These are phyloP conservation scores for Cerceris rybyensis DNA, from an alignment of 2,888 invertebrate genomes.

Conservation along the genomic window DNA sequence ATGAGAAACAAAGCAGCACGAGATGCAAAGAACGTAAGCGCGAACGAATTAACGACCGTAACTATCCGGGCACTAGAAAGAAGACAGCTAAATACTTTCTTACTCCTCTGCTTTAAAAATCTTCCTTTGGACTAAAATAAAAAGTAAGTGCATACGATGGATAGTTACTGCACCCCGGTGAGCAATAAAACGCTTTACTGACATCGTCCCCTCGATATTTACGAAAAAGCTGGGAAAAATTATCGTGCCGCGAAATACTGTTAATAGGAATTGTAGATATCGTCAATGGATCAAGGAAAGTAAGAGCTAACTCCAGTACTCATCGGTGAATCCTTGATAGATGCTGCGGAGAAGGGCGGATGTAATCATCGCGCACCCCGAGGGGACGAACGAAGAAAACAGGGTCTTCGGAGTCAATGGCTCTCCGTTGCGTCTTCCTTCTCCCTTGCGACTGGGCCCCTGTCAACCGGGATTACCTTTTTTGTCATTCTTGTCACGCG, in stretches of 20 bases:
- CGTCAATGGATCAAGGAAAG: slow-evolving; percentile 14
- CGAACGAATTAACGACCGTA: too few species aligned
- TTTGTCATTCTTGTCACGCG: slow-evolving; percentile 78
- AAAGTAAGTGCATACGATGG: not conserved
- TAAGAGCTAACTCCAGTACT: slow-evolving; percentile 7
- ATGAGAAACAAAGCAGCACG: too few species aligned
- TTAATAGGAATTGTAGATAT: slow-evolving; percentile 37
- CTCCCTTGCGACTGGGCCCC: slow-evolving; percentile 66
- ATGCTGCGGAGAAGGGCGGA: slow-evolving; percentile 50
- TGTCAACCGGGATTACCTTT: slow-evolving; percentile 73
- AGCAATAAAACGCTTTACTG: slow-evolving; percentile 11
- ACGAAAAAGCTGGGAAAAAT: slow-evolving; percentile 19
- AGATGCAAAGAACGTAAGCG: too few species aligned
- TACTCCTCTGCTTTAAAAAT: not conserved
- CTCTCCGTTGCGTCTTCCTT: slow-evolving; percentile 60
- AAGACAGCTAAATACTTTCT: not conserved
- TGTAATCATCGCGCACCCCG: slow-evolving; percentile 70
- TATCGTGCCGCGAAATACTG: slow-evolving; percentile 40
- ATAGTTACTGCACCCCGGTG: not conserved
- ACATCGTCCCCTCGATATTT: not conserved
- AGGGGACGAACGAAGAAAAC: slow-evolving; percentile 64
- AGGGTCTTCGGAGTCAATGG: slow-evolving; percentile 72
- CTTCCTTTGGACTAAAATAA: not conserved
- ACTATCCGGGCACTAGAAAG: not conserved
- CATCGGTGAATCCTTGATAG: slow-evolving; percentile 24